A percentile compares a stretch with the other conserved stretches of the same genome.
phyloP scores from a whole-genome alignment of 1,140 invertebrate species.

The Drosophila eugracilis region DNA sequence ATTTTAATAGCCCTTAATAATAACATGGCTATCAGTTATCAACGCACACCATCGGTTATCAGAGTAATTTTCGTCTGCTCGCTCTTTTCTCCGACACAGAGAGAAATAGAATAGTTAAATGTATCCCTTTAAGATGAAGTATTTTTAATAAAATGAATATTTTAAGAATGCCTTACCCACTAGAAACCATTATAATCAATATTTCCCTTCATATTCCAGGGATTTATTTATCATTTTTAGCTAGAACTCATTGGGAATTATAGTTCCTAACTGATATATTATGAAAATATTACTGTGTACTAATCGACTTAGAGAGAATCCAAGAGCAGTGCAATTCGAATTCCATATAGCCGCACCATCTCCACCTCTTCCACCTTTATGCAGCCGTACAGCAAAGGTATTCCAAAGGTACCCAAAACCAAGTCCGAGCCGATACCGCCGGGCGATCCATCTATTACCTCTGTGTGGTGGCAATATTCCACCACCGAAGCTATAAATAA shows the following conservation, averaged over 20 bases:
- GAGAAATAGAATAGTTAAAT: background rate
- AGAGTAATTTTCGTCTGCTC: slow-evolving; percentile 66
- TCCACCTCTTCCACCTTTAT: background rate
- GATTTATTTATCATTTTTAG: background rate
- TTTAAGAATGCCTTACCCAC: no score
- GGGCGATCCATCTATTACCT: slow-evolving; percentile 54
- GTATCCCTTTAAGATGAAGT: no score
- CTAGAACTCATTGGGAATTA: background rate
- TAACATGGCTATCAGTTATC: slow-evolving; percentile 84
- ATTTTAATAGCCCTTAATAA: slow-evolving; percentile 84
- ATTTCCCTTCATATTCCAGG: no score
- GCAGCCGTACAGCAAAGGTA: slow-evolving; percentile 27
- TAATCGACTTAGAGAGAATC: background rate
- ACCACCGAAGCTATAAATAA: slow-evolving; percentile 80
- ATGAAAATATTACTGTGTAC: background rate
- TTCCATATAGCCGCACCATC: background rate
- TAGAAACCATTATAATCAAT: background rate
- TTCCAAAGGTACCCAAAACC: slow-evolving; percentile 3
- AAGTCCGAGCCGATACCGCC: slow-evolving; percentile 29
- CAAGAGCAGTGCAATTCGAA: slow-evolving; percentile 18
- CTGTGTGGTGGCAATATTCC: slow-evolving; percentile 81
- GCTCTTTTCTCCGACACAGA: slow-evolving; percentile 26
- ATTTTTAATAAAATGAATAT: no score
- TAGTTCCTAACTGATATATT: background rate
- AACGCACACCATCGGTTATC: slow-evolving; percentile 75